Percentiles rank a stretch among this genome's conserved stretches.
Conservation (phyloP, 2,888 invertebrate species). For the Lamellibrachia columna region DNA sequence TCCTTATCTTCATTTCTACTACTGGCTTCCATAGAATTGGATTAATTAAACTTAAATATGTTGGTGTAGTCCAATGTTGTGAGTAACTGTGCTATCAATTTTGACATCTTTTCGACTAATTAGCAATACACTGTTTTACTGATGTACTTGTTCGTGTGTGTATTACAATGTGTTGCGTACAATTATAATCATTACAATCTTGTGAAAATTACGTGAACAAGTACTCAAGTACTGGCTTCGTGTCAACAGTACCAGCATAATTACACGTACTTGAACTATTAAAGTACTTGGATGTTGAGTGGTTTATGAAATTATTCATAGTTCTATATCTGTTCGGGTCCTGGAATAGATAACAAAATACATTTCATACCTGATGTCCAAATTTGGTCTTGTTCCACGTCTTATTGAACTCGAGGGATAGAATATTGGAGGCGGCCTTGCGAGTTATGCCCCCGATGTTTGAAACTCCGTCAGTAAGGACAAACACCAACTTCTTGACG, state of each 20-base stretch:
- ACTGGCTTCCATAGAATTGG: too few species aligned
- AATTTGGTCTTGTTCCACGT: conserved; percentile 40
- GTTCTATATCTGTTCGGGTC: too few species aligned
- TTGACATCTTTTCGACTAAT: too few species aligned
- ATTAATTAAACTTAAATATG: too few species aligned
- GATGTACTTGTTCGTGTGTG: too few species aligned
- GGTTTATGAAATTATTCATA: not conserved
- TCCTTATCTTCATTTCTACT: too few species aligned
- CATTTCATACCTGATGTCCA: conserved; percentile 45
- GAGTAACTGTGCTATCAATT: too few species aligned
- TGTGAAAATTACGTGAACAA: not conserved
- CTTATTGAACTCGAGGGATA: conserved; percentile 44
- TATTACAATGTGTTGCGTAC: not conserved
- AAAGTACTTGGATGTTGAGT: not conserved
- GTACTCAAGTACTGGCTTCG: not conserved
- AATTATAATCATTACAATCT: not conserved
- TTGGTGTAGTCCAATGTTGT: too few species aligned
- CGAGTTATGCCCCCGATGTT: conserved; percentile 49
- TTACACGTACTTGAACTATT: not conserved
- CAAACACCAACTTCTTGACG: conserved; percentile 44
- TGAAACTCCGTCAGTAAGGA: conserved; percentile 49
- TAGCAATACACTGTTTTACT: too few species aligned
- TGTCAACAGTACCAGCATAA: too few species aligned
- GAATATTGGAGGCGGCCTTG: conserved; percentile 44
- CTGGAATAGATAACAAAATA: not conserved